Evolutionary conservation across 2,888 invertebrate species (phyloP).

Genomic region (Limenitis camilla): DNA sequence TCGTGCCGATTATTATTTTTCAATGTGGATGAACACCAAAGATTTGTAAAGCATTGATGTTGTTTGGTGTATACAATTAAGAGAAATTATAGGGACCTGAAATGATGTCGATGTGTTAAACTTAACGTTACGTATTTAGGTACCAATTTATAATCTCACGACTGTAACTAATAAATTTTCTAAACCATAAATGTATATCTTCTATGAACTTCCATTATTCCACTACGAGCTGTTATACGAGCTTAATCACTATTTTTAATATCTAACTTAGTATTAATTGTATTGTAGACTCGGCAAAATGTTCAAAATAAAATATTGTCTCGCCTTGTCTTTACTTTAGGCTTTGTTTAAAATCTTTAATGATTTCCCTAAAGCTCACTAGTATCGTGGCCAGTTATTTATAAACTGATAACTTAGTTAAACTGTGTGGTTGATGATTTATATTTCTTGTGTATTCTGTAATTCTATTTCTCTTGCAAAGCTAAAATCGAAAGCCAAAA

Average conservation of each 20-base stretch:
- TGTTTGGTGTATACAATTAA: slow-evolving; percentile 71
- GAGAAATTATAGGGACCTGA: slow-evolving; percentile 74
- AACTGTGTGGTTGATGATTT: slow-evolving; percentile 33
- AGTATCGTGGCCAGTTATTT: slow-evolving; percentile 70
- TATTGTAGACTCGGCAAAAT: slow-evolving; percentile 46
- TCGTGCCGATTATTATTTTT: slow-evolving; percentile 59
- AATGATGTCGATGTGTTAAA: slow-evolving; percentile 66
- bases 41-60: slow-evolving; percentile 66
- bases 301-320: slow-evolving; percentile 16
- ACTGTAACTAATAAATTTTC: slow-evolving; percentile 51
- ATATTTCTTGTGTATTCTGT: slow-evolving; percentile 18
- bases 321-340: slow-evolving; percentile 21
- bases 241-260: slow-evolving; percentile 52
- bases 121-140: slow-evolving; percentile 65
- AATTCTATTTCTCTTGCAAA: slow-evolving; percentile 12
- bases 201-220: slow-evolving; percentile 50
- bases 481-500: slow-evolving; percentile 17
- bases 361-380: slow-evolving; percentile 53
- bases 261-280: slow-evolving; percentile 54
- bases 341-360: slow-evolving; percentile 41
- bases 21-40: slow-evolving; percentile 72
- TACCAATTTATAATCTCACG: slow-evolving; percentile 71
- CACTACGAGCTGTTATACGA: slow-evolving; percentile 43
- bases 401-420: slow-evolving; percentile 58
- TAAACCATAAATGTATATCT: slow-evolving; percentile 33